These are phyloP conservation scores for Tachypleus tridentatus DNA, from an alignment of 1,140 invertebrate genomes.

Conservation along the genomic window DNA sequence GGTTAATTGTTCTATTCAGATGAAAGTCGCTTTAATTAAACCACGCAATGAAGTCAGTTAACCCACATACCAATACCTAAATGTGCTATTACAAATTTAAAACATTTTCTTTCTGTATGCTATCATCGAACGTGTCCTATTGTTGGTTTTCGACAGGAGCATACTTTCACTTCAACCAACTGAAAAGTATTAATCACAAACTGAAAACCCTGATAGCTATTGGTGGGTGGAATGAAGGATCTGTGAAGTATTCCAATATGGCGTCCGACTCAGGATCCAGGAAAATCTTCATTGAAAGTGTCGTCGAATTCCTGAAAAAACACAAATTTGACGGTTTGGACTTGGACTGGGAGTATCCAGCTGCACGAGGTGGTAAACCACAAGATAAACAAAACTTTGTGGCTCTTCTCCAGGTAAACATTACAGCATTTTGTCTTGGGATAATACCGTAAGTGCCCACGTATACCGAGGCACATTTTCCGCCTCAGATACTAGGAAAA, in stretches of 20 bases:
- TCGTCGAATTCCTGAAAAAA: conserved; percentile 40
- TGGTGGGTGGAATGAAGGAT: conserved; percentile 73
- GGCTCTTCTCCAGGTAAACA: conserved; percentile 49
- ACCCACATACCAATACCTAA: no score
- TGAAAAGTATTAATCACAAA: conserved; percentile 46
- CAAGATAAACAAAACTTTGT: conserved; percentile 65
- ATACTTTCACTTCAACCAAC: conserved; percentile 29
- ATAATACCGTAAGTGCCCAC: no score
- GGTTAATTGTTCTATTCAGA: no score
- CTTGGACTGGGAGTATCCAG: conserved; percentile 69
- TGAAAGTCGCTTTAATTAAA: no score
- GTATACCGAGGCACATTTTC: no score
- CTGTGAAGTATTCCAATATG: conserved; percentile 57
- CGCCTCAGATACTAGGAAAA: no score
- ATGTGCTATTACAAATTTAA: no score
- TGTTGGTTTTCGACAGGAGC: conserved; percentile 23
- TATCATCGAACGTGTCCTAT: no score
- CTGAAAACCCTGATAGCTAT: conserved; percentile 52
- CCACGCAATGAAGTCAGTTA: no score
- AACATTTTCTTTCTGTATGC: no score
- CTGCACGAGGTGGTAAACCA: conserved; percentile 48
- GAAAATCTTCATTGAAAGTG: conserved; percentile 23
- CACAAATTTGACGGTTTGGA: conserved; percentile 68
- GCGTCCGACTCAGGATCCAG: conserved; percentile 43
- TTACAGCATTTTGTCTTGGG: no score